Evolutionary conservation across 2,113 vertebrate genomes (phyloP).

Genomic region (Hypocryptadius cinnamomeus): DNA sequence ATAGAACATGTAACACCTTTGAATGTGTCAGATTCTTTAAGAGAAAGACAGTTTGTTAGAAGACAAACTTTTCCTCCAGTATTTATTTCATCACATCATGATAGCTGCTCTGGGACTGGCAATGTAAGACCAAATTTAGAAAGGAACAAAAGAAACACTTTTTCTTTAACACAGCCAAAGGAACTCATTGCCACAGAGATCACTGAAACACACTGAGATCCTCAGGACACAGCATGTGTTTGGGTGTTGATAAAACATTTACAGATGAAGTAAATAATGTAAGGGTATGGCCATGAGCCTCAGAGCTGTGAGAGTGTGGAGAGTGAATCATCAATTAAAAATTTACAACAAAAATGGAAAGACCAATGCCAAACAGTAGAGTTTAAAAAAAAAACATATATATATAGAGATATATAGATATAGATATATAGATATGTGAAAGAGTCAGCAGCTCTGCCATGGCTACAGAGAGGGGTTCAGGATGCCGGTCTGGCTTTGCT

Average conservation of each 20-base stretch:
- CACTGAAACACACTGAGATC: background rate
- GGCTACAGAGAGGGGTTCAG: background rate
- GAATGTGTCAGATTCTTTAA: background rate
- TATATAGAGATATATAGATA: too few relatives aligned
- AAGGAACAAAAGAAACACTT: background rate
- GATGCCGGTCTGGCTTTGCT: background rate
- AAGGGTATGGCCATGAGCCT: background rate
- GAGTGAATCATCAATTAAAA: background rate
- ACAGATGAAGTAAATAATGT: background rate
- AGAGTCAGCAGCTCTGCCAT: accelerated
- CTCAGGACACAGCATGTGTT: background rate
- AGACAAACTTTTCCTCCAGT: background rate
- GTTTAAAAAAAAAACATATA: background rate
- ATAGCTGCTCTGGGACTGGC: background rate
- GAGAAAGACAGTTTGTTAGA: background rate
- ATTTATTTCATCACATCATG: background rate
- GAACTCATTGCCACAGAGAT: background rate
- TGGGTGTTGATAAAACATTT: background rate
- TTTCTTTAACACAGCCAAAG: background rate
- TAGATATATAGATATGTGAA: background rate
- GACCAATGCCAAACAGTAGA: too few relatives aligned
- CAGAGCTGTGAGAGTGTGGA: background rate
- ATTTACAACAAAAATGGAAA: background rate
- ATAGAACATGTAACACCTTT: background rate
- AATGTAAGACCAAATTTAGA: background rate